These are phyloP conservation scores for Ennomos quercinarius DNA, from an alignment of 2,888 invertebrate species.

Conservation along the genomic window DNA sequence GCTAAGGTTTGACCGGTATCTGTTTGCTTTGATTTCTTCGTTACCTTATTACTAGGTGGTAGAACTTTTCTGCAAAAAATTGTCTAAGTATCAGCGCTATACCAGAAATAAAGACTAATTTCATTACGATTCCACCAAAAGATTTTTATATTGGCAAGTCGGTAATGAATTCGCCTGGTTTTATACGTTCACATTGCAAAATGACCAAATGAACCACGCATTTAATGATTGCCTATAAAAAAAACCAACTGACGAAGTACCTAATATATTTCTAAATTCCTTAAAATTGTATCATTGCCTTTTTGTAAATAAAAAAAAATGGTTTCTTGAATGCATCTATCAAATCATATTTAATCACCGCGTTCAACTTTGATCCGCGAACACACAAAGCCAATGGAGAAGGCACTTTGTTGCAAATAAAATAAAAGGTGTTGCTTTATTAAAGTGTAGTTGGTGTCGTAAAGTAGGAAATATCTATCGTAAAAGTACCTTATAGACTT, in stretches of 20 bases:
- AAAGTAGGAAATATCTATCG: slow-evolving; percentile 69
- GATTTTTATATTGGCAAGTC: slow-evolving; percentile 51
- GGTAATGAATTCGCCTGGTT: slow-evolving; percentile 65
- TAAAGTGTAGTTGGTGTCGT: slow-evolving; percentile 63
- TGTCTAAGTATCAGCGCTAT: no score
- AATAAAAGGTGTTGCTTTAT: slow-evolving; percentile 58
- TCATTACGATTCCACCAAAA: slow-evolving; percentile 20
- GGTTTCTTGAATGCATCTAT: not conserved
- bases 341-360: not conserved
- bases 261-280: slow-evolving; percentile 9
- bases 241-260: slow-evolving; percentile 60
- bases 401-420: slow-evolving; percentile 52
- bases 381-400: slow-evolving; percentile 39
- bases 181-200: slow-evolving; percentile 75
- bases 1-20: slow-evolving; percentile 32
- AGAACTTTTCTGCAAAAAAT: no score
- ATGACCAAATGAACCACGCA: slow-evolving; percentile 66
- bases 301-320: not conserved
- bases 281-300: no score
- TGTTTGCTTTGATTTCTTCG: slow-evolving; percentile 55
- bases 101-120: no score
- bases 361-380: not conserved
- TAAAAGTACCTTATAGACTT: slow-evolving; percentile 71
- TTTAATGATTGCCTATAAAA: slow-evolving; percentile 74
- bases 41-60: not conserved